Evolutionary conservation across 2,888 invertebrate species (phyloP).

Genomic region (Drosophila prolongata): DNA sequence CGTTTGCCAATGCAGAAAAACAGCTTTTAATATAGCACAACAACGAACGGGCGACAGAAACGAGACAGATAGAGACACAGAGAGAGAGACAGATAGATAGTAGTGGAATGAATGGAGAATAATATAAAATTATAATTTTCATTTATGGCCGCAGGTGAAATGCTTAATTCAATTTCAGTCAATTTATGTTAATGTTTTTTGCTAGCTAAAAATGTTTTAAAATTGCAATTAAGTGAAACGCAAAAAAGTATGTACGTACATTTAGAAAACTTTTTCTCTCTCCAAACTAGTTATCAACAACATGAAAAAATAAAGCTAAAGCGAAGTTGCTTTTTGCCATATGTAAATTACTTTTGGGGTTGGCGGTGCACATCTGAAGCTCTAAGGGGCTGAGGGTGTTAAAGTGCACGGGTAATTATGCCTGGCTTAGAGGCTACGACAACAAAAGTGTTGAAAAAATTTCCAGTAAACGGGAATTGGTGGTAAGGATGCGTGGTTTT

Average conservation of each 20-base stretch:
- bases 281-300: conserved; percentile 36
- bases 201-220: conserved; percentile 36
- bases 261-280: conserved; percentile 32
- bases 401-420: conserved; percentile 66
- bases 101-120: background rate
- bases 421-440: conserved; percentile 55
- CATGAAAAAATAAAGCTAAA: conserved; percentile 40
- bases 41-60: conserved; percentile 27
- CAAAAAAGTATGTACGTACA: conserved; percentile 31
- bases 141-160: conserved; percentile 65
- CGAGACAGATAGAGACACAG: conserved; percentile 29
- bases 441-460: conserved; percentile 38
- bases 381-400: conserved; percentile 58
- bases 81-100: conserved; percentile 27
- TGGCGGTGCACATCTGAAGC: conserved; percentile 51
- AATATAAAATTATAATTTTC: conserved; percentile 42
- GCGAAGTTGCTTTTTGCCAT: conserved; percentile 56
- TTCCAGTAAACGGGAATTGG: conserved; percentile 3
- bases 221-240: conserved; percentile 54
- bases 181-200: conserved; percentile 30
- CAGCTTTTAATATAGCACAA: conserved; percentile 26
- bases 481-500: background rate
- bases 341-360: conserved; percentile 68
- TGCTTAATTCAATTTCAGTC: conserved; percentile 54
- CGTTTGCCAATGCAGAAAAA: conserved; percentile 29